Evolutionary conservation across 1,140 invertebrate genomes (phyloP), one percentile per base, ranked within the genome.

Genomic region (Diprion similis): DNA sequence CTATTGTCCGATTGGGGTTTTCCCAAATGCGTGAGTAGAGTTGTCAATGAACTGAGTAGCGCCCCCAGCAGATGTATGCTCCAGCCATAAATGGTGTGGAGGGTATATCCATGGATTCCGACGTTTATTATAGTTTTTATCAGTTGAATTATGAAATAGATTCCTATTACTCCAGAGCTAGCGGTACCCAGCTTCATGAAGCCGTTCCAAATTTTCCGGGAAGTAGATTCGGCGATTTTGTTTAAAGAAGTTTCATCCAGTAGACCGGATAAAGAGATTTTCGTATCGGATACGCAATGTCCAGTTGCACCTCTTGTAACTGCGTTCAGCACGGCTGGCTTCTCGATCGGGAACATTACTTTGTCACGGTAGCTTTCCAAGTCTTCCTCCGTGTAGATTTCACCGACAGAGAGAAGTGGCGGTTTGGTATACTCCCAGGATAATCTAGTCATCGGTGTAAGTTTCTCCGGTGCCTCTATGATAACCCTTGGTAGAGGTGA

Each of bases 51-150:
- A 46, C 37, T 45, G n/a, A 66, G 68, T 6, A 73, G 18, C 10
- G 72, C 66, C 15, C 72, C 72, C 2, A 69, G n/a, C 17, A 73
- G 17, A 1, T 46, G 46, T 1, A 77, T 69, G n/a, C 73, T 73
- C 69, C 71, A 79, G 1, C 75, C 73, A 66, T 76, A 78, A 0
- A 73, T n/a, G 11, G 24, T 47, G 46, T 78, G 69, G 51, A 79
- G 15, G 0, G 75, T 69, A 46, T 75, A 76, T 11, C 66, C 66
- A 19, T 68, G 66, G 17, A 68, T 45, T 11, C 11, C 4, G 10
- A 45, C 37, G 37, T 68, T 18, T 8, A 68, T 45, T 11, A 68
- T 59, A 13, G n/a, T 59, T 72, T 72, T 79, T 4, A 78, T 72
- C 0, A 66, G 0, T 65, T 72, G 47, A 10, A 75, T 11, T 6